Percentiles rank a stretch among this genome's conserved stretches.
Evolutionary conservation across 2,797 vertebrate species (phyloP).

Genomic region (Pseudomugil tenellus): DNA sequence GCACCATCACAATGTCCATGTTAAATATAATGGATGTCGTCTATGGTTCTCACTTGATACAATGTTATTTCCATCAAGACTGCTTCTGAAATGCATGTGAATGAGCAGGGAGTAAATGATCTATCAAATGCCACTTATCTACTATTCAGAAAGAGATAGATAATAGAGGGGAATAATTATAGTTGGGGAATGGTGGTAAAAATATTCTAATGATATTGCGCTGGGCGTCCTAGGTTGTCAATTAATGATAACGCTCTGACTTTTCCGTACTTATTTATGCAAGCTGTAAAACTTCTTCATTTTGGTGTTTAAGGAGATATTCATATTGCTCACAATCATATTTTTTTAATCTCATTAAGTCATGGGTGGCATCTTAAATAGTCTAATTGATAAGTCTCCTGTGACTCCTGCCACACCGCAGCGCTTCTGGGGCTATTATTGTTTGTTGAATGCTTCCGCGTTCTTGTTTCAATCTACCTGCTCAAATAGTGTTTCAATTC

Average conservation of each 20-base stretch:
- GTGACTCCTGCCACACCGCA: slow-evolving; percentile 56
- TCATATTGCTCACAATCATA: slow-evolving; percentile 51
- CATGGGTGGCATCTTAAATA: slow-evolving; percentile 58
- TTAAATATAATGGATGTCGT: slow-evolving; percentile 49
- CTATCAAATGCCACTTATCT: slow-evolving; percentile 77
- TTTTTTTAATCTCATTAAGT: slow-evolving; percentile 58
- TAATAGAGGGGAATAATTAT: slow-evolving; percentile 75
- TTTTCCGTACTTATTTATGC: slow-evolving; percentile 69
- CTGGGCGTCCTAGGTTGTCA: slow-evolving; percentile 66
- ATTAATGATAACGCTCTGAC: slow-evolving; percentile 69
- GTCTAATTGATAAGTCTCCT: slow-evolving; percentile 72
- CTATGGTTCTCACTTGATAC: slow-evolving; percentile 46
- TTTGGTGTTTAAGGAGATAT: slow-evolving; percentile 49
- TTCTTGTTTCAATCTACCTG: slow-evolving; percentile 66
- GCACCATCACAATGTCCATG: slow-evolving; percentile 34
- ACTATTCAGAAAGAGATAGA: slow-evolving; percentile 70
- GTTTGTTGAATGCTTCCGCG: slow-evolving; percentile 59
- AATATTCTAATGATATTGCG: slow-evolving; percentile 75
- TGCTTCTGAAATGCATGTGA: slow-evolving; percentile 68
- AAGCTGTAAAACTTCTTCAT: slow-evolving; percentile 52
- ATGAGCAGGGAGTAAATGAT: slow-evolving; percentile 72
- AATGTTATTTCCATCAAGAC: slow-evolving; percentile 59
- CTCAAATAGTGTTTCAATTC: slow-evolving; percentile 36
- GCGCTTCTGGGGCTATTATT: slow-evolving; percentile 53
- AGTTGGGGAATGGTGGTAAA: slow-evolving; percentile 62